phyloP scores from a whole-genome alignment of 2,797 vertebrate species.

The Lateolabrax maculatus region DNA sequence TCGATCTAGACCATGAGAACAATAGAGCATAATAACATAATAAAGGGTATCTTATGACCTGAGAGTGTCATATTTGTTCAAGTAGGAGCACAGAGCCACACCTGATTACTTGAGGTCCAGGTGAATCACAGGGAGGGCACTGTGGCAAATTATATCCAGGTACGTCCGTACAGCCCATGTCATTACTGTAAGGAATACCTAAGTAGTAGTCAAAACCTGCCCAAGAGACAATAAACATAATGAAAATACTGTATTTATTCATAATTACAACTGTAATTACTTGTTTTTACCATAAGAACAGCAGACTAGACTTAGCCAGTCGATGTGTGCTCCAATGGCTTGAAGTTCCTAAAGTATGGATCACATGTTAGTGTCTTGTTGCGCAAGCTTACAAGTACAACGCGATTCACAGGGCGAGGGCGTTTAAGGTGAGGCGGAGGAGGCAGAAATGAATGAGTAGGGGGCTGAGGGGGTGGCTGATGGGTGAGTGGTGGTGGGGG shows the following conservation, averaged over 20 bases:
- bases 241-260: not conserved
- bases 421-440: not conserved
- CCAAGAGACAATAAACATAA: constrained; percentile 44
- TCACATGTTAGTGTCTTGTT: not conserved
- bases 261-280: not conserved
- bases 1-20: constrained; percentile 55
- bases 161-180: constrained; percentile 96
- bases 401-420: not conserved
- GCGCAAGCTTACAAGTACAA: not conserved
- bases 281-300: not conserved
- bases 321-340: not conserved
- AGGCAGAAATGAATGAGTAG: not conserved
- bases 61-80: not conserved
- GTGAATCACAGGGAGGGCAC: constrained; percentile 86
- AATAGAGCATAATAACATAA: not conserved
- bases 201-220: constrained; percentile 95
- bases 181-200: constrained; percentile 96
- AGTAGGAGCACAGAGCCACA: constrained; percentile 56
- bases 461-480: not conserved
- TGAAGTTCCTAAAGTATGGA: not conserved
- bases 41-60: not conserved
- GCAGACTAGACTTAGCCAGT: not conserved
- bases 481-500: not conserved
- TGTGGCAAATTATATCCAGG: constrained; percentile 90
- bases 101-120: constrained; percentile 66